Conservation (phyloP, 2,797 vertebrate species). For the Oryzias sinensis region DNA sequence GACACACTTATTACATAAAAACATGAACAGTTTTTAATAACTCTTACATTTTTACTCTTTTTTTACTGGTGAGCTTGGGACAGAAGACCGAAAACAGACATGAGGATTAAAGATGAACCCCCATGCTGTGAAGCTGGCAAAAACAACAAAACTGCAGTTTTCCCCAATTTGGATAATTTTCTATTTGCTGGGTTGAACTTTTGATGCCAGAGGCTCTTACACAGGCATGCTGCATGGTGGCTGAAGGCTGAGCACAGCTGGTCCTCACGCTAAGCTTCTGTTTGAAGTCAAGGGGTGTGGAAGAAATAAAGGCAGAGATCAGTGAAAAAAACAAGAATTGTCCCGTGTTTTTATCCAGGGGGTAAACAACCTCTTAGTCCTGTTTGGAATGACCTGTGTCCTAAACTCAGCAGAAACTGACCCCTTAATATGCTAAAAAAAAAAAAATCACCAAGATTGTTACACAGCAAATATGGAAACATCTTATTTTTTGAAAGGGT, state of each 20-base stretch:
- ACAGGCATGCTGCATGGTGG: constrained; percentile 1
- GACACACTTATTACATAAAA: not conserved
- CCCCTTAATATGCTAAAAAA: too few species aligned
- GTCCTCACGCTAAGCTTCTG: not conserved
- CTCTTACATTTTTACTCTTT: not conserved
- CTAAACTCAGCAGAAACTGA: too few species aligned
- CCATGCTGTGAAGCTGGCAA: not conserved
- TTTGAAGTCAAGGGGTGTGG: too few species aligned
- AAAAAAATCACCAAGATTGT: too few species aligned
- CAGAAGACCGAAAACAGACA: not conserved
- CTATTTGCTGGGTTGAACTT: not conserved
- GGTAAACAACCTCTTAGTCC: too few species aligned
- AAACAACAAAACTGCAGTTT: not conserved
- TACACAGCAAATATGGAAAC: too few species aligned
- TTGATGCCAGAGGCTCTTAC: not conserved
- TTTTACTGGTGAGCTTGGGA: not conserved
- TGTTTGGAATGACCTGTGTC: too few species aligned
- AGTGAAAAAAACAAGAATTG: too few species aligned
- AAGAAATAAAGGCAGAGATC: too few species aligned
- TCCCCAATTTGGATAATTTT: not conserved
- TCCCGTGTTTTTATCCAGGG: too few species aligned
- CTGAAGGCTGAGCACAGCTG: not conserved
- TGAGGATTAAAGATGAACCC: not conserved
- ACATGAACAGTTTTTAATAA: not conserved
- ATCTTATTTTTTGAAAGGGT: too few species aligned